These are phyloP conservation scores for Lasioglossum calceatum DNA, from an alignment of 2,888 invertebrate species.

Conservation along the genomic window DNA sequence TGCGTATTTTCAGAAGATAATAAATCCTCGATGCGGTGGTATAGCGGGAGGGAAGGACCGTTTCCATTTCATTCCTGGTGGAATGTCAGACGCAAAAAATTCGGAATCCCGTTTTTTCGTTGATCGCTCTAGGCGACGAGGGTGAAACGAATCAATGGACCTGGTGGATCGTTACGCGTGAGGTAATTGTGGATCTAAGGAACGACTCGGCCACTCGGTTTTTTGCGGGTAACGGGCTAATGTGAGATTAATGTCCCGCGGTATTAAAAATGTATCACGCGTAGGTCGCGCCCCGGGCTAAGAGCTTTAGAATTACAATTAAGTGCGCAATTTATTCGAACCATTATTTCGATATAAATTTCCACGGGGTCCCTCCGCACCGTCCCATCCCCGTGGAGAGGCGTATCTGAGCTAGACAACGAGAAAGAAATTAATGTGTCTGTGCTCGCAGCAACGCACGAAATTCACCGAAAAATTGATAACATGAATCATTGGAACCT, in stretches of 20 bases:
- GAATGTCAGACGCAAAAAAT: constrained; percentile 42
- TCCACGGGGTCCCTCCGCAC: constrained; percentile 31
- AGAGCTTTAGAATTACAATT: constrained; percentile 75
- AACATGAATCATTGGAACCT: not conserved
- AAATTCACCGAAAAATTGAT: constrained; percentile 47
- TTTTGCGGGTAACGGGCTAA: constrained; percentile 69
- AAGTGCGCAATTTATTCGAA: constrained; percentile 74
- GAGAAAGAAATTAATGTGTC: constrained; percentile 69
- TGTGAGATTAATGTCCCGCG: constrained; percentile 75
- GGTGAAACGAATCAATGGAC: constrained; percentile 17
- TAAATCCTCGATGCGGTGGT: not conserved
- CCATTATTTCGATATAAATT: constrained; percentile 70
- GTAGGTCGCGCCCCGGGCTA: constrained; percentile 57
- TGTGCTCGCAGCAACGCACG: constrained; percentile 45
- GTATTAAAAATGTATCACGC: constrained; percentile 79
- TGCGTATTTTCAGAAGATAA: constrained; percentile 1
- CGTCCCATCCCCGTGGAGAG: constrained; percentile 24
- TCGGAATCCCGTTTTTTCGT: constrained; percentile 19
- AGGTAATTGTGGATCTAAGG: constrained; percentile 55
- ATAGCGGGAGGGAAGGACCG: not conserved
- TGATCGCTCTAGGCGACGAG: constrained; percentile 28
- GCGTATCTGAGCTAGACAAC: constrained; percentile 41
- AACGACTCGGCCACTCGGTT: constrained; percentile 46
- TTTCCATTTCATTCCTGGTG: constrained; percentile 27
- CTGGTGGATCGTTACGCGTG: constrained; percentile 41